A percentile compares a stretch with the other conserved stretches of the same genome.
Conservation (phyloP, 2,888 invertebrate genomes). For the Mythimna loreyi region DNA sequence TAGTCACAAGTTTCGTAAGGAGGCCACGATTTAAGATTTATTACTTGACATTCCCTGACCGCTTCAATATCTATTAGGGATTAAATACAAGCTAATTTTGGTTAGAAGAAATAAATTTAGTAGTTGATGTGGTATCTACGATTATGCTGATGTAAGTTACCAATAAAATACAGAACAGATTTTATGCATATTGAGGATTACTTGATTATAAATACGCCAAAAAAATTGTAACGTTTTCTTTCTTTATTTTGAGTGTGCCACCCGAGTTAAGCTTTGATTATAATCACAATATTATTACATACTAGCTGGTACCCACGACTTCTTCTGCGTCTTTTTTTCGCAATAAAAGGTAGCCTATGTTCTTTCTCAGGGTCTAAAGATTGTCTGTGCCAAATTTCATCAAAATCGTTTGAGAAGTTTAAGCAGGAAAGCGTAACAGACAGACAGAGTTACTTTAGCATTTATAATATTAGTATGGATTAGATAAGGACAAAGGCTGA, state of each 20-base stretch:
- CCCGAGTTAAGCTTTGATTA: no score
- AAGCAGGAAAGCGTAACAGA: no score
- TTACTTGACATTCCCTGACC: slow-evolving; percentile 42
- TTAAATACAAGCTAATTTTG: slow-evolving; percentile 34
- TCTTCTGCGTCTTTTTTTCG: no score
- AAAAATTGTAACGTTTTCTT: background rate
- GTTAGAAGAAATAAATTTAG: slow-evolving; percentile 31
- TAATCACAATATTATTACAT: no score
- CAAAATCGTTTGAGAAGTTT: no score
- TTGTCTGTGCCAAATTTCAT: no score
- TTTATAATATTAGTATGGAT: no score
- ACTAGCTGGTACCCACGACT: no score
- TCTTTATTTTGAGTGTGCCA: background rate
- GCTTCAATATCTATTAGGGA: slow-evolving; percentile 35
- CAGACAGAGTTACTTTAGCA: no score
- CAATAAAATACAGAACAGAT: background rate
- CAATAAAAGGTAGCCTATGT: no score
- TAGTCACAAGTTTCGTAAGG: slow-evolving; percentile 37
- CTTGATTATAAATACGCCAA: background rate
- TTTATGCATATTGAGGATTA: background rate
- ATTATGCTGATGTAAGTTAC: slow-evolving; percentile 7
- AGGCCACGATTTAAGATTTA: slow-evolving; percentile 48
- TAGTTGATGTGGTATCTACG: slow-evolving; percentile 25
- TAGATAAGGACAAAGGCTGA: no score
- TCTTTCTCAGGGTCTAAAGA: no score